These are phyloP conservation scores for Lucifuga dentata DNA, from an alignment of 2,113 vertebrate species.

Conservation along the genomic window DNA sequence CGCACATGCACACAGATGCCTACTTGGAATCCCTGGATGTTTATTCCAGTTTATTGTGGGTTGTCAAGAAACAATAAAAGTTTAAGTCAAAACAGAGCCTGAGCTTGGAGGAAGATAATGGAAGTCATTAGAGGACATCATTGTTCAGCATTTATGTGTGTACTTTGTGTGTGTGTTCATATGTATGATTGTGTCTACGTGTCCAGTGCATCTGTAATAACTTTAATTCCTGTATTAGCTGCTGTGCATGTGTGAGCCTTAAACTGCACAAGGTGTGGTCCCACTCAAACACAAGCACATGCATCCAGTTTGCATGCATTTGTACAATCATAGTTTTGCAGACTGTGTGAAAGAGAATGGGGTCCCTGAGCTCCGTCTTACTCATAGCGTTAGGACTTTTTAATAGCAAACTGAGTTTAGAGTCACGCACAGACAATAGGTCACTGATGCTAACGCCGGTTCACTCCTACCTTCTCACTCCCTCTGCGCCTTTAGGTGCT, in stretches of 20 bases:
- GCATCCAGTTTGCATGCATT: constrained; percentile 29
- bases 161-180: constrained; percentile 13
- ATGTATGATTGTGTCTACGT: background rate
- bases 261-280: constrained; percentile 6
- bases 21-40: constrained; percentile 50
- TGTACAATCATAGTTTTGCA: constrained; percentile 50
- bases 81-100: constrained; percentile 62
- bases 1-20: background rate
- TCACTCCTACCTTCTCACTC: constrained; percentile 74
- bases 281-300: constrained; percentile 12
- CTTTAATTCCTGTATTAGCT: constrained; percentile 18
- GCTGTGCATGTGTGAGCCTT: constrained; percentile 31
- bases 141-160: constrained; percentile 46
- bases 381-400: constrained; percentile 57
- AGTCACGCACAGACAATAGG: constrained; percentile 79
- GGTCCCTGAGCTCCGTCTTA: constrained; percentile 45
- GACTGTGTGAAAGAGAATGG: constrained; percentile 27
- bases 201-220: constrained; percentile 19
- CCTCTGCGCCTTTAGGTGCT: constrained; percentile 75
- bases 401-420: constrained; percentile 63
- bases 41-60: constrained; percentile 45
- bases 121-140: constrained; percentile 68
- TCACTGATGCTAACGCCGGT: constrained; percentile 62
- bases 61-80: constrained; percentile 67
- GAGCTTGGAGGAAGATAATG: constrained; percentile 58